A percentile compares a stretch with the other conserved stretches of the same genome.
Evolutionary conservation across 2,888 invertebrate genomes (phyloP).

Genomic region (Dorcus hopei): DNA sequence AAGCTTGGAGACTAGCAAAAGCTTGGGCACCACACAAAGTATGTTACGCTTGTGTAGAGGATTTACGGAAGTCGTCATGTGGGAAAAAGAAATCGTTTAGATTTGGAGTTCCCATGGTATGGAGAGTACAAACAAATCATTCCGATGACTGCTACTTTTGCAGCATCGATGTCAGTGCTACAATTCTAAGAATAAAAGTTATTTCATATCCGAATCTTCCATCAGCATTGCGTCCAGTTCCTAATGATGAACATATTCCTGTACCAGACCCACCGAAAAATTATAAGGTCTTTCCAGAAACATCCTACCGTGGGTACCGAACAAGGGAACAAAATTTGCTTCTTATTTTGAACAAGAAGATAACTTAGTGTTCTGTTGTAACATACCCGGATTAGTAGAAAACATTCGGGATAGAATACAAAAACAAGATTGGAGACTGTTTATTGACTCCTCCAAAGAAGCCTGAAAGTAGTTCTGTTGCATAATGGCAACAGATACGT

Average conservation of each 20-base stretch:
- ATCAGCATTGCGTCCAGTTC: not conserved
- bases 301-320: not conserved
- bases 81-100: not conserved
- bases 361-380: conserved; percentile 1
- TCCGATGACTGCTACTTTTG: not conserved
- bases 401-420: not conserved
- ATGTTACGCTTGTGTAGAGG: not conserved
- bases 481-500: not conserved
- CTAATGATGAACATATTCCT: not conserved
- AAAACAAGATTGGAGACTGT: not conserved
- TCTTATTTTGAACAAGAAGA: no score
- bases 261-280: not conserved
- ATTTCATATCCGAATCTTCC: no score
- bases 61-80: not conserved
- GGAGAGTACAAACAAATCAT: not conserved
- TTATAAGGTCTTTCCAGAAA: not conserved
- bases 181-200: no score
- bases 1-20: no score
- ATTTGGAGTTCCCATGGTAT: not conserved
- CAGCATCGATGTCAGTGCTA: not conserved
- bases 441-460: conserved; percentile 3
- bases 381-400: not conserved
- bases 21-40: no score
- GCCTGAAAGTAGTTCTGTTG: no score
- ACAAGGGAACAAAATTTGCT: not conserved